Conservation (phyloP, 2,888 invertebrate genomes). For the Chymomyza caudatula region DNA sequence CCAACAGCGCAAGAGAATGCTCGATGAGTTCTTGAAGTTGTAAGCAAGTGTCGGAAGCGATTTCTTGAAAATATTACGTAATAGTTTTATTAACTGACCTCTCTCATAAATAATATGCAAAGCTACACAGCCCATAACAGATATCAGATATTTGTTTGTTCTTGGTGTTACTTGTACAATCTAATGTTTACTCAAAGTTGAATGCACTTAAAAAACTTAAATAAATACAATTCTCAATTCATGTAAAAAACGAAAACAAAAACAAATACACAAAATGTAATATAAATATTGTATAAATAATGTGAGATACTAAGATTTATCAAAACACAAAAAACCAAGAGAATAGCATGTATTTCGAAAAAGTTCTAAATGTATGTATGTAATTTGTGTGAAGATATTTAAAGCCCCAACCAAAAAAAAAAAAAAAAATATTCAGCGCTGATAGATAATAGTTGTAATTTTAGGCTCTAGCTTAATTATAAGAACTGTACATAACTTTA, state of each 20-base stretch:
- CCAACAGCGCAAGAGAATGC: slow-evolving; percentile 65
- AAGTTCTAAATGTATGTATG: not conserved
- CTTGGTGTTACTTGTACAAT: slow-evolving; percentile 53
- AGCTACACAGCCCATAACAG: slow-evolving; percentile 28
- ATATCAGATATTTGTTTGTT: slow-evolving; percentile 67
- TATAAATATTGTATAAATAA: slow-evolving; percentile 9
- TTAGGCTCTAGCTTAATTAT: not conserved
- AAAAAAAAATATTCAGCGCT: slow-evolving; percentile 38
- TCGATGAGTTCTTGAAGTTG: slow-evolving; percentile 66
- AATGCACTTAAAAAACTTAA: slow-evolving; percentile 30
- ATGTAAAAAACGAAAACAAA: slow-evolving; percentile 19
- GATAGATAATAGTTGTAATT: slow-evolving; percentile 52
- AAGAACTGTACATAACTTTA: not conserved
- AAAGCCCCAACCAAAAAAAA: slow-evolving; percentile 9
- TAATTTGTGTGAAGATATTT: not conserved
- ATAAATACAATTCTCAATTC: slow-evolving; percentile 24
- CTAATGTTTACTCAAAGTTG: slow-evolving; percentile 40
- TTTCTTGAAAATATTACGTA: not conserved
- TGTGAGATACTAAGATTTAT: not conserved
- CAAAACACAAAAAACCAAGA: not conserved
- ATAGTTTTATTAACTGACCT: not conserved
- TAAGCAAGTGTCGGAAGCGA: slow-evolving; percentile 18
- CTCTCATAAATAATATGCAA: not conserved
- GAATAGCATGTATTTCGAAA: slow-evolving; percentile 37
- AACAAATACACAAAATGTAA: slow-evolving; percentile 5